Conservation (phyloP, 2,113 vertebrate species). For the Labrus mixtus region DNA sequence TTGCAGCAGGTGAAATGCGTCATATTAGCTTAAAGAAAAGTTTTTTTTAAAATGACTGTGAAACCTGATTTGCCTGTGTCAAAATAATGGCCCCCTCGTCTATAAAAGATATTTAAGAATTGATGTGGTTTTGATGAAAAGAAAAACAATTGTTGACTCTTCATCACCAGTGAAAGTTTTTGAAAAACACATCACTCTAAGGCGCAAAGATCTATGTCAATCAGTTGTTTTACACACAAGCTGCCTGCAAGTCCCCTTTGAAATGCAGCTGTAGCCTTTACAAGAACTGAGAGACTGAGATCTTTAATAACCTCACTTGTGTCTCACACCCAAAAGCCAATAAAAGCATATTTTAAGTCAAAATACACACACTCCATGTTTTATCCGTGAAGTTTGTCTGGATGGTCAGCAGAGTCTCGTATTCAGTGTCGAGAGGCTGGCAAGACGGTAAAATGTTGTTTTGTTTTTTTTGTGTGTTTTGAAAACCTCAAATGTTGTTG, state of each 20-base stretch:
- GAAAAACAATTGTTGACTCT: neutral
- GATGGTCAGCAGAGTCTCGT: slow-evolving; percentile 16
- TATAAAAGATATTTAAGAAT: too few relatives aligned
- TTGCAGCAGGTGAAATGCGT: too few relatives aligned
- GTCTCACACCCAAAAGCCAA: slow-evolving; percentile 63
- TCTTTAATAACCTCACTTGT: slow-evolving; percentile 77
- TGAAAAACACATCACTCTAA: slow-evolving; percentile 30
- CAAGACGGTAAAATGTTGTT: slow-evolving; percentile 26
- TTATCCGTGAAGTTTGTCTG: slow-evolving; percentile 54
- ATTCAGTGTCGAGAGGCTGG: slow-evolving; percentile 43
- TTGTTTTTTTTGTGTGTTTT: slow-evolving; percentile 58
- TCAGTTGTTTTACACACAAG: slow-evolving; percentile 50
- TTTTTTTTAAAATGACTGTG: too few relatives aligned
- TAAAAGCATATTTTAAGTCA: slow-evolving; percentile 66
- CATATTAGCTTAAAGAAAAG: too few relatives aligned
- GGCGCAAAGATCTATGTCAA: slow-evolving; percentile 53
- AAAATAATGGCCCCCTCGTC: too few relatives aligned
- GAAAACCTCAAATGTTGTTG: slow-evolving; percentile 57
- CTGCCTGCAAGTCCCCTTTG: slow-evolving; percentile 51
- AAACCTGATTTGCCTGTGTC: too few relatives aligned
- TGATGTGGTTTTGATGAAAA: too few relatives aligned
- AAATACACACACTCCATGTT: slow-evolving; percentile 65
- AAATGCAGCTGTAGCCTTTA: slow-evolving; percentile 75
- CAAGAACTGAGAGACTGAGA: slow-evolving; percentile 59
- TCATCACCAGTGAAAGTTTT: slow-evolving; percentile 35